Evolutionary conservation across 2,888 invertebrate genomes (phyloP).

Genomic region (Drosophila mercatorum): DNA sequence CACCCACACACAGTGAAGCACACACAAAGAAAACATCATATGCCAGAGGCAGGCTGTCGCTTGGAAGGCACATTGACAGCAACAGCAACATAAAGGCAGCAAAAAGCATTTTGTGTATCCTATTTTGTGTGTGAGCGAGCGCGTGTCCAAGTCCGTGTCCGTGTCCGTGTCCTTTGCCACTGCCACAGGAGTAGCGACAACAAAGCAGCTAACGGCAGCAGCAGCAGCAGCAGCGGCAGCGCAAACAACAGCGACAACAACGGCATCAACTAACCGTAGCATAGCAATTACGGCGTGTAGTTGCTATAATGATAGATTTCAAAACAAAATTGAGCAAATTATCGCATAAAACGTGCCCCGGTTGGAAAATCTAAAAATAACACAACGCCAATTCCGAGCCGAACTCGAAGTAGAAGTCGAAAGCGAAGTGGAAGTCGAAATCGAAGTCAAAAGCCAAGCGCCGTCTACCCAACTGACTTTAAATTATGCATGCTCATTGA

Average conservation of each 20-base stretch:
- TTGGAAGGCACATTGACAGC: constrained; percentile 62
- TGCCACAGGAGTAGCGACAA: constrained; percentile 23
- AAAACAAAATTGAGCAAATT: constrained; percentile 76
- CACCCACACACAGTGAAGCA: constrained; percentile 25
- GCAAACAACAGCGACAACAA: constrained; percentile 19
- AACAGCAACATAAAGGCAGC: constrained; percentile 30
- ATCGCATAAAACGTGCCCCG: constrained; percentile 64
- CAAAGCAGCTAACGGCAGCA: constrained; percentile 33
- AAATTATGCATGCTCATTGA: constrained; percentile 79
- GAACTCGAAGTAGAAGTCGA: constrained; percentile 20
- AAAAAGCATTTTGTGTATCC: constrained; percentile 77
- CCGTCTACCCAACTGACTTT: constrained; percentile 58
- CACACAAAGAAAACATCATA: constrained; percentile 71
- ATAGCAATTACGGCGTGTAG: constrained; percentile 63
- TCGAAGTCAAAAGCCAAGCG: constrained; percentile 39
- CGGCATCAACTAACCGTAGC: constrained; percentile 25
- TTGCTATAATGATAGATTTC: constrained; percentile 76
- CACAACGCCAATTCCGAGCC: constrained; percentile 13
- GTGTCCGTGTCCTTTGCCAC: constrained; percentile 33
- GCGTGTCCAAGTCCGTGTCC: constrained; percentile 54
- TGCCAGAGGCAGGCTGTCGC: constrained; percentile 73
- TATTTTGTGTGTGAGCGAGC: constrained; percentile 69
- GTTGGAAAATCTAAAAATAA: constrained; percentile 67
- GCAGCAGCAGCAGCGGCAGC: constrained; percentile 27
- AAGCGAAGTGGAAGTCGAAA: constrained; percentile 5